Evolutionary conservation across 2,797 vertebrate genomes (phyloP), one percentile per base, ranked within the genome.

Genomic region (Melopsittacus undulatus): DNA sequence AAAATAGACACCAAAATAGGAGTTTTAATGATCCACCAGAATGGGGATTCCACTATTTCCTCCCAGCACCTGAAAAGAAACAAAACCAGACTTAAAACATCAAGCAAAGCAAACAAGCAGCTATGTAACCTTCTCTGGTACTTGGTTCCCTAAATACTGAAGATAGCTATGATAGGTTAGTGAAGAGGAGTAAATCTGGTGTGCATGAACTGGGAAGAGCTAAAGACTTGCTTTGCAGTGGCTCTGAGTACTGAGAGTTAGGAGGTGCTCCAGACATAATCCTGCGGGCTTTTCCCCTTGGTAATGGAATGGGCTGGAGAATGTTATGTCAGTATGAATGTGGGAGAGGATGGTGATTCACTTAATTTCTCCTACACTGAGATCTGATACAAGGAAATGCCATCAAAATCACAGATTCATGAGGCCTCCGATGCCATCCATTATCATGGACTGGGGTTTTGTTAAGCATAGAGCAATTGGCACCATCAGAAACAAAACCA

Each of bases 1-100:
- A 99, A 96, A 96, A 99, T 99, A 82, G 99, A 99, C 43, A 98
- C 97, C 96, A 99, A 97, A 97, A 99, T 99, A 32, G 99, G 99
- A 19, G 98, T 98, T 98, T 98, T 99, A 96, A 99, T 99, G 97
- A 99, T 99, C 99, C 99, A 99, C 99, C 99, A 99, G 91, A 98
- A 98, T 4, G 98, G 94, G 90, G 99, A 98, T 87, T 98, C 97
- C 52, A 99, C 98, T 88, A 98, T 97, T 95, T 99, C 94, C 98
- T 99, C 96, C 99, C 99, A 99, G 98, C 99, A 99, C 91, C 99
- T 99, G 94, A 36, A 89, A 81, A 92, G 87, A 91, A 95, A 95
- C 54, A 93, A 95, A 94, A 66, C 11, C 59, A 77, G 54, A 43
- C 45, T 87, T 93, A 40, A 93, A 91, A 63, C 62, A 34, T 23